These are phyloP conservation scores for Cacatua alba DNA, from an alignment of 2,113 vertebrate species.

Conservation along the genomic window DNA sequence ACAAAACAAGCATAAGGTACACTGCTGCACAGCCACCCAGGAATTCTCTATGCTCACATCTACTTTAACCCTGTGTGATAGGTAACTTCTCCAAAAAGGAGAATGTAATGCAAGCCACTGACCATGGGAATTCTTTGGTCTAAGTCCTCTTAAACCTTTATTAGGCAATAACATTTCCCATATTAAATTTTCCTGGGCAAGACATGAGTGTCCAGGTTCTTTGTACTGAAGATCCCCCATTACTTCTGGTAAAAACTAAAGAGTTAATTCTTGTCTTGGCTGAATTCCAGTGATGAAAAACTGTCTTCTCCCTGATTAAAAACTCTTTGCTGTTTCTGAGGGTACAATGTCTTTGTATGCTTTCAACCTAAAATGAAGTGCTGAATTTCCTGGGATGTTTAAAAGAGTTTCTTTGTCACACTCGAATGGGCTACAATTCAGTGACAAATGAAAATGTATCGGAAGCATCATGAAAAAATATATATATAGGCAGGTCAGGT, in stretches of 20 bases:
- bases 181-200: background rate
- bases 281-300: background rate
- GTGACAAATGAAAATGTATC: background rate
- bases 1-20: background rate
- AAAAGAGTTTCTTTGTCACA: background rate
- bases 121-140: rapidly evolving
- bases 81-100: background rate
- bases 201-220: background rate
- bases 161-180: background rate
- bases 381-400: background rate
- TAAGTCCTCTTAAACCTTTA: background rate
- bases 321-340: background rate
- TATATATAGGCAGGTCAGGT: background rate
- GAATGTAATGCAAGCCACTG: rapidly evolving
- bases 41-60: background rate
- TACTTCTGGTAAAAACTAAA: background rate
- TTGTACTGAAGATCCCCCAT: background rate
- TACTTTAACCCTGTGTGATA: background rate
- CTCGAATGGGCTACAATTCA: background rate
- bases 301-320: background rate
- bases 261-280: constrained; percentile 15
- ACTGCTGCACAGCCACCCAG: constrained; percentile 3
- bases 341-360: background rate
- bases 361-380: background rate
- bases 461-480: background rate